phyloP scores from a whole-genome alignment of 2,888 invertebrate genomes.

The Scotopteryx bipunctaria region DNA sequence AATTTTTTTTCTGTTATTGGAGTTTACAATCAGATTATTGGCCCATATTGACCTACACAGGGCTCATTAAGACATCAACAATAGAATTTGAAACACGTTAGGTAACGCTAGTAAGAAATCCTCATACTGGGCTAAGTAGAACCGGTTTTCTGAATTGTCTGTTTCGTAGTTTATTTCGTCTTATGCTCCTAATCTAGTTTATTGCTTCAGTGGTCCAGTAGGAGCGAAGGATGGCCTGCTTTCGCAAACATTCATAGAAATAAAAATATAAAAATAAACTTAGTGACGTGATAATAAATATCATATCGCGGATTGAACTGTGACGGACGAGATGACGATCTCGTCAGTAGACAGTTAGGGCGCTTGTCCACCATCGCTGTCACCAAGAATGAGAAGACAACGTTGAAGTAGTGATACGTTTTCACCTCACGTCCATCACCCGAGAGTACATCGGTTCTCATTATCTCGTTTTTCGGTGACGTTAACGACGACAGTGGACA shows the following conservation, averaged over 20 bases:
- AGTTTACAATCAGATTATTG: too few species aligned
- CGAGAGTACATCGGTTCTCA: too few species aligned
- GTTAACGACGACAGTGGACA: too few species aligned
- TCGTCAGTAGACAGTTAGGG: too few species aligned
- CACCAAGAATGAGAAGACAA: too few species aligned
- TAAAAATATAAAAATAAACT: too few species aligned
- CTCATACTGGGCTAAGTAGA: conserved; percentile 10
- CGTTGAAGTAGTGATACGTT: too few species aligned
- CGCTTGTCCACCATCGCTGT: too few species aligned
- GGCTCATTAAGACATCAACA: neutral
- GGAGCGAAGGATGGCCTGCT: conserved; percentile 9
- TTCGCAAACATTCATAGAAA: conserved; percentile 12
- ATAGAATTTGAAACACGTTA: neutral
- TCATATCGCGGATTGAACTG: conserved; percentile 8
- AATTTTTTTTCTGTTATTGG: too few species aligned
- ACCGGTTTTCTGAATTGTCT: conserved; percentile 23
- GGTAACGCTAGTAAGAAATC: conserved; percentile 3
- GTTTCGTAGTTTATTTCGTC: conserved; percentile 18
- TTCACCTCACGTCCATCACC: too few species aligned
- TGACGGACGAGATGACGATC: neutral
- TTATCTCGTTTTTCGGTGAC: too few species aligned
- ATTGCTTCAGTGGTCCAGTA: conserved; percentile 5
- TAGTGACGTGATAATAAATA: conserved; percentile 8
- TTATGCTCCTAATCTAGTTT: conserved; percentile 8
- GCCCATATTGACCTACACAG: neutral